Conservation (phyloP, 2,113 vertebrate genomes). For the Tupaia tana region DNA sequence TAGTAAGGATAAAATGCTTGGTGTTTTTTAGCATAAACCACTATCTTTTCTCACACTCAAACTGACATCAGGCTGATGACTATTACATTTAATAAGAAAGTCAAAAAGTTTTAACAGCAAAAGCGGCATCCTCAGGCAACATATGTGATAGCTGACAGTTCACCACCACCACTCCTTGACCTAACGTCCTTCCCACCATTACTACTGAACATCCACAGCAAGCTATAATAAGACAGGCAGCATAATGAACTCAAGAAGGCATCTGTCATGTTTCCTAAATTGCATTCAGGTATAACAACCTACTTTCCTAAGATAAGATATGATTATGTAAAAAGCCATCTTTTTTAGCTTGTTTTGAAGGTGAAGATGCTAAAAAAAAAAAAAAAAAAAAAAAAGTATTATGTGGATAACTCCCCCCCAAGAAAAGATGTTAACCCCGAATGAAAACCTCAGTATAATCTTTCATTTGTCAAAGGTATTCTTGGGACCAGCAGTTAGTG, state of each 20-base stretch:
- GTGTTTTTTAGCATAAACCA: background rate
- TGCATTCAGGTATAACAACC: background rate
- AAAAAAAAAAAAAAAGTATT: background rate
- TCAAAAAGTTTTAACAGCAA: background rate
- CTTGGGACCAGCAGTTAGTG: too few species aligned
- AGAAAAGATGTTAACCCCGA: background rate
- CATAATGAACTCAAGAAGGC: background rate
- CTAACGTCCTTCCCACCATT: background rate
- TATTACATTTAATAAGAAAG: conserved; percentile 8
- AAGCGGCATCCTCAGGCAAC: background rate
- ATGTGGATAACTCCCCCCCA: background rate
- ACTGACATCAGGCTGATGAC: background rate
- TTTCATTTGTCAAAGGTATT: too few species aligned
- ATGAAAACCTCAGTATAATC: background rate
- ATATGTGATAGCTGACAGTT: background rate
- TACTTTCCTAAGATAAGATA: background rate
- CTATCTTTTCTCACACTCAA: conserved; percentile 20
- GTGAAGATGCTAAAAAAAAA: background rate
- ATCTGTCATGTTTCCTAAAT: background rate
- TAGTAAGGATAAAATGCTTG: conserved; percentile 32
- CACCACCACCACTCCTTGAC: background rate
- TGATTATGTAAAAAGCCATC: background rate
- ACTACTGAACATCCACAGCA: background rate
- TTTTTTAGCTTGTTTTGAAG: conserved; percentile 34
- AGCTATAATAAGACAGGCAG: background rate